These are phyloP conservation scores for Pristionchus arcanus DNA, from an alignment of 2,888 invertebrate genomes.

Conservation along the genomic window DNA sequence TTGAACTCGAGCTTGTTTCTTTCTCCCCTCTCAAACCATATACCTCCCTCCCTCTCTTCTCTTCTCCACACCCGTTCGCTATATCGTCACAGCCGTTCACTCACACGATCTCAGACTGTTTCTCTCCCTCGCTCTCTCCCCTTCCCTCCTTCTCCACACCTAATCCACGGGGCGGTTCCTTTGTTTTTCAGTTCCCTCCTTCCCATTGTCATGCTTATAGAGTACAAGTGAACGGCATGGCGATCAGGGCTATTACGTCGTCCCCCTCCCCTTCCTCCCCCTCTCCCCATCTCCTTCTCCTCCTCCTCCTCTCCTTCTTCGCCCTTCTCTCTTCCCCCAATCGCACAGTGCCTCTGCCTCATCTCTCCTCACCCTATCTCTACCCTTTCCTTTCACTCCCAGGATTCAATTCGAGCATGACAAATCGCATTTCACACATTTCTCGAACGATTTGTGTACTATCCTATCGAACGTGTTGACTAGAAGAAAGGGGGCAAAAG, in stretches of 20 bases:
- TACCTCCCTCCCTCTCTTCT: background rate
- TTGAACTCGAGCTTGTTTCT: conserved; percentile 52
- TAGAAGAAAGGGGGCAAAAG: background rate
- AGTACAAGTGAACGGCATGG: conserved; percentile 33
- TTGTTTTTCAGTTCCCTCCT: conserved; percentile 25
- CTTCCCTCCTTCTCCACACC: background rate
- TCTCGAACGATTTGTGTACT: conserved; percentile 51
- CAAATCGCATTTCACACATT: conserved; percentile 51
- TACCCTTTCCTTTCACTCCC: conserved; percentile 49
- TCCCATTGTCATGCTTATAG: conserved; percentile 1
- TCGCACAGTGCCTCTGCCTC: conserved; percentile 28
- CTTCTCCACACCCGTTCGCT: conserved; percentile 39
- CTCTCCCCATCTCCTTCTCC: background rate
- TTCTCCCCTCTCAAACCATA: conserved; percentile 44
- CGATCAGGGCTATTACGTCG: conserved; percentile 50
- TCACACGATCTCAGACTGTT: conserved; percentile 58
- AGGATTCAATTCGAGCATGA: conserved; percentile 53
- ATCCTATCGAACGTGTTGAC: conserved; percentile 31
- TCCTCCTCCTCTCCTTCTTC: background rate
- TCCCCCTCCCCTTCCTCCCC: background rate
- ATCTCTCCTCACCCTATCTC: conserved; percentile 45
- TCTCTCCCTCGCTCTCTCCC: background rate
- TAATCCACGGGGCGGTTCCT: conserved; percentile 41
- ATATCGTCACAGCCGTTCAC: conserved; percentile 28
- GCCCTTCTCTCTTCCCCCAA: background rate